Base-by-base conservation (phyloP, 2,888 invertebrate genomes). In the Dryobotodes eremita region DNA sequence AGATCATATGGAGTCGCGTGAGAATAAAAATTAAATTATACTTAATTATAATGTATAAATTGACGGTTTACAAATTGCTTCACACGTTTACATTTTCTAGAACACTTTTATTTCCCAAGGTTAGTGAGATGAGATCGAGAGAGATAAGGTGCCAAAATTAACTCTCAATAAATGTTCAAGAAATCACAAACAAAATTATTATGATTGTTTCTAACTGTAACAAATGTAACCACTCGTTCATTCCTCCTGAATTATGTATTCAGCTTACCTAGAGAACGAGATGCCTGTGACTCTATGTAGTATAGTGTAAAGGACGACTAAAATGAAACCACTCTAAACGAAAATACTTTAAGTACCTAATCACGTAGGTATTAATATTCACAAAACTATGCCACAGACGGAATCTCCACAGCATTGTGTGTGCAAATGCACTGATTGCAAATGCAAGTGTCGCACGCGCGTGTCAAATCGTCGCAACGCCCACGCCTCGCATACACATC, bases 381-480 rank as follows among this genome's bases (percentile, higher is more conserved):
- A 66, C 68, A 74, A 76, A 79, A 75, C 17, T 72, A 81, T 57
- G 17, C 1, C 46, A 76, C 36, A 64, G 13, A 65, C 20, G 70
- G 70, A 57, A 75, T 83, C 88, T 88, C 87, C 77, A 82, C 59
- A 69, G 61, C 75, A 66, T 71, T 79, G 81, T 80, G 82, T 91
- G 91, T 88, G 83, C 90, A 84, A 86, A 71, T 80, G 88, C 89
- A 89, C 92, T 94, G 95, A 95, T 95, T 95, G 94, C 94, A 89
- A 94, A 93, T 92, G 92, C 94, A 93, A 94, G 93, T 94, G 95
- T 94, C 94, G 92, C 93, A 88, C 86, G 91, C 93, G 94, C 95
- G 94, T 96, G 94, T 95, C 95, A 94, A 95, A 96, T 96, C 94
- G 94, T 86, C 86, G 82, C 79, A 26, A 90, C 93, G 90, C 95